These are phyloP conservation scores for Lerema accius DNA, from an alignment of 1,140 invertebrate genomes.

Conservation along the genomic window DNA sequence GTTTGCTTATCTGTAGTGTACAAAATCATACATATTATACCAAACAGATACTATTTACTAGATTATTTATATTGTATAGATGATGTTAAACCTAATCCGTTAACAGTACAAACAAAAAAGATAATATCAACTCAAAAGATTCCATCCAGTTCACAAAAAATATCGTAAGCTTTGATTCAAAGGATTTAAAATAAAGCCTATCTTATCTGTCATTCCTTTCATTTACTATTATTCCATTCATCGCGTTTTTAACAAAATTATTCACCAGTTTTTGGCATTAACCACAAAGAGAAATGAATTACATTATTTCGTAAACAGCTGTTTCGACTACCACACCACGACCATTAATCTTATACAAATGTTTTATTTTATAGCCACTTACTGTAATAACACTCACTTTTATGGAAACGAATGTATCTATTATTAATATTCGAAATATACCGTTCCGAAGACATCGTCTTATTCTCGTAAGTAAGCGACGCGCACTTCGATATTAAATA, in stretches of 20 bases:
- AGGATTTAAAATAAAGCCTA: slow-evolving; percentile 2
- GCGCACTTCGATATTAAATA: background rate
- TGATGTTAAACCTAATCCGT: too few relatives aligned
- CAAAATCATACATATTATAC: too few relatives aligned
- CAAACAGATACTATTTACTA: too few relatives aligned
- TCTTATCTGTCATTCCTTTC: background rate
- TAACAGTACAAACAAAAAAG: too few relatives aligned
- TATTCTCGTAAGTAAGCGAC: slow-evolving; percentile 13
- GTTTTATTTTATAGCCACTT: slow-evolving; percentile 25
- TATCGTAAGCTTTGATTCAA: too few relatives aligned
- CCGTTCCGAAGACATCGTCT: slow-evolving; percentile 12
- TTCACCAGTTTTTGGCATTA: slow-evolving; percentile 6
- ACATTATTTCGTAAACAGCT: slow-evolving; percentile 27
- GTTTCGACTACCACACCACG: slow-evolving; percentile 10
- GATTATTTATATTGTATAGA: too few relatives aligned
- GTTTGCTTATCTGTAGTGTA: too few relatives aligned
- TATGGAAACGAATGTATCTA: slow-evolving; percentile 20
- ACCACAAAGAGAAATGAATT: slow-evolving; percentile 25
- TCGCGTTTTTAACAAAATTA: slow-evolving; percentile 2
- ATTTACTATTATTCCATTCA: slow-evolving; percentile 10
- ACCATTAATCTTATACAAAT: slow-evolving; percentile 27
- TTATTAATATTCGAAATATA: slow-evolving; percentile 24
- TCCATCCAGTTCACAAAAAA: too few relatives aligned
- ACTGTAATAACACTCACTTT: slow-evolving; percentile 27
- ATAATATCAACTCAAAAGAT: too few relatives aligned